These are phyloP conservation scores for Mola mola DNA, from an alignment of 2,113 vertebrate genomes.

Conservation along the genomic window DNA sequence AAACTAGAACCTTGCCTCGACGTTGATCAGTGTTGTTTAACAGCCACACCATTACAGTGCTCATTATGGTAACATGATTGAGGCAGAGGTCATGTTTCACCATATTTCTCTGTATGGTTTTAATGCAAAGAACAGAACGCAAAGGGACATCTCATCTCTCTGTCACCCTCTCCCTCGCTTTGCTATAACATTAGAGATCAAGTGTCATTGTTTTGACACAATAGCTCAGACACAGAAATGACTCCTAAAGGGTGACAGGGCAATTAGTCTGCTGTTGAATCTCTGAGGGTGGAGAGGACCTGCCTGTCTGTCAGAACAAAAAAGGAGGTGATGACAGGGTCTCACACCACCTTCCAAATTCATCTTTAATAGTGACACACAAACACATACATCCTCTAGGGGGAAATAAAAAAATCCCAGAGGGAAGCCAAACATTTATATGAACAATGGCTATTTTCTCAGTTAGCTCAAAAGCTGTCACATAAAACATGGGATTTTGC, in stretches of 20 bases:
- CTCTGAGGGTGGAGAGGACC: constrained; percentile 58
- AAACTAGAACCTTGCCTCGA: constrained; percentile 53
- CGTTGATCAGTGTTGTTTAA: constrained; percentile 63
- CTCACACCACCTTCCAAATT: constrained; percentile 54
- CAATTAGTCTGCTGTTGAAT: constrained; percentile 74
- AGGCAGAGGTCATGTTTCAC: constrained; percentile 52
- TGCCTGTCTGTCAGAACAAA: constrained; percentile 63
- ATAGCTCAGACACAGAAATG: constrained; percentile 68
- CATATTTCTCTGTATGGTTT: constrained; percentile 37
- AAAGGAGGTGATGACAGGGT: constrained; percentile 70
- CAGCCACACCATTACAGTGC: constrained; percentile 57
- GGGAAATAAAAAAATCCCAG: background rate
- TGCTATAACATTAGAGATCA: constrained; percentile 70
- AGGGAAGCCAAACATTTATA: constrained; percentile 50
- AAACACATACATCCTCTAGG: constrained; percentile 36
- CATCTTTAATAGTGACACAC: constrained; percentile 55
- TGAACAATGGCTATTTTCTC: constrained; percentile 51
- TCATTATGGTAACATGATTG: constrained; percentile 78
- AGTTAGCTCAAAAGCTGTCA: constrained; percentile 40
- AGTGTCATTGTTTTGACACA: constrained; percentile 80
- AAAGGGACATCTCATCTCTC: constrained; percentile 22
- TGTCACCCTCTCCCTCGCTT: constrained; percentile 12
- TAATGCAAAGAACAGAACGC: constrained; percentile 27
- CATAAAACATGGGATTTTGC: constrained; percentile 13
- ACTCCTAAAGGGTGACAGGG: constrained; percentile 75